phyloP scores from a whole-genome alignment of 2,888 invertebrate genomes.

The Drosophila tripunctata region DNA sequence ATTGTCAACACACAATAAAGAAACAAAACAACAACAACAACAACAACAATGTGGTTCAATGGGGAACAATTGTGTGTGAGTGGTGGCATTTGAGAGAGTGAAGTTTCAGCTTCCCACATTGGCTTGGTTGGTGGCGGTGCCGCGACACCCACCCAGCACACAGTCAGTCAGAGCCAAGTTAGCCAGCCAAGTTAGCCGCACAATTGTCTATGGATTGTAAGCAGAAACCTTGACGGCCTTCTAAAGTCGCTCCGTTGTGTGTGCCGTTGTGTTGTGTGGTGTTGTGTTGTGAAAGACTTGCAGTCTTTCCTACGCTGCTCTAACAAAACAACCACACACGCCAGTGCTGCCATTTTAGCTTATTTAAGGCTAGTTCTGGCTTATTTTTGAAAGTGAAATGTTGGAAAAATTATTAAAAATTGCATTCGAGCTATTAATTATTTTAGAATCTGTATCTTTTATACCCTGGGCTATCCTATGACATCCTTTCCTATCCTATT shows the following conservation, averaged over 20 bases:
- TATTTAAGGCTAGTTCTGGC: no score
- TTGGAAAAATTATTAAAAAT: no score
- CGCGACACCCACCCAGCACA: slow-evolving; percentile 26
- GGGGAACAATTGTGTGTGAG: slow-evolving; percentile 16
- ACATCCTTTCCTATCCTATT: no score
- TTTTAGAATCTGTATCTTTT: no score
- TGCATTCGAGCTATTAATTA: no score
- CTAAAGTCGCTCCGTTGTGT: slow-evolving; percentile 53
- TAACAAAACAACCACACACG: slow-evolving; percentile 48
- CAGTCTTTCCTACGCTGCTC: slow-evolving; percentile 63
- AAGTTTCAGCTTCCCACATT: slow-evolving; percentile 47
- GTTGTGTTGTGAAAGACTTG: slow-evolving; percentile 63
- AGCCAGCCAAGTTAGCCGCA: slow-evolving; percentile 9
- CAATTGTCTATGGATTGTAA: slow-evolving; percentile 44
- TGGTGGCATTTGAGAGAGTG: slow-evolving; percentile 3
- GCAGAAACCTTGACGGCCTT: slow-evolving; percentile 73
- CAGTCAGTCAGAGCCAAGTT: neutral
- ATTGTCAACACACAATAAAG: slow-evolving; percentile 35
- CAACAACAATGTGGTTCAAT: slow-evolving; percentile 33
- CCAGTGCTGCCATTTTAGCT: no score
- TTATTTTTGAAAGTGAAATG: no score
- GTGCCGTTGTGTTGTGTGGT: no score
- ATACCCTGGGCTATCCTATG: no score
- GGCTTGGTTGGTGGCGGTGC: no score
- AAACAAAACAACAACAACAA: no score